Conservation (phyloP, 2,113 vertebrate species). For the Cavia porcellus region DNA sequence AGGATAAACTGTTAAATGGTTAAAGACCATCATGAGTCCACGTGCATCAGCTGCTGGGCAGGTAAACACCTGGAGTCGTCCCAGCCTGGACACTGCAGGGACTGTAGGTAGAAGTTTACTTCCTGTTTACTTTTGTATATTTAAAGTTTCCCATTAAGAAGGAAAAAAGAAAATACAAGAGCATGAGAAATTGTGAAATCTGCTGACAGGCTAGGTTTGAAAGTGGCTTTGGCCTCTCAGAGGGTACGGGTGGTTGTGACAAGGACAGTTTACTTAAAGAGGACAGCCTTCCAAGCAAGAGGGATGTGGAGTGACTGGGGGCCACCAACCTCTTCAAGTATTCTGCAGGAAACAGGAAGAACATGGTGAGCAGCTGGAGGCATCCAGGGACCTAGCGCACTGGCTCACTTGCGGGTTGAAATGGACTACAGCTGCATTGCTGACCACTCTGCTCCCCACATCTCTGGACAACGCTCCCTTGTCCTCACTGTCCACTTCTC, state of each 20-base stretch:
- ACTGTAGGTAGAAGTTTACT: background rate
- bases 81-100: background rate
- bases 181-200: background rate
- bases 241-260: background rate
- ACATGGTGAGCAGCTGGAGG: background rate
- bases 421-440: background rate
- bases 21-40: background rate
- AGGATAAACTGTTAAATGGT: background rate
- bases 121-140: background rate
- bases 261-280: background rate
- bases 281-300: background rate
- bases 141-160: constrained; percentile 9
- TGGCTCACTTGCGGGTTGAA: background rate
- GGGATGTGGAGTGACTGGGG: background rate
- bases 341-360: background rate
- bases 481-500: too few species aligned
- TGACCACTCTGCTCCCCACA: background rate
- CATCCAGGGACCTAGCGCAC: background rate
- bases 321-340: background rate
- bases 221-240: background rate
- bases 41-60: background rate
- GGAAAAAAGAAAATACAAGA: background rate
- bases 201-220: background rate
- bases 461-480: background rate
- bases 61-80: background rate